Conservation (phyloP, 1,140 invertebrate genomes). For the Heliothis subflexa region DNA sequence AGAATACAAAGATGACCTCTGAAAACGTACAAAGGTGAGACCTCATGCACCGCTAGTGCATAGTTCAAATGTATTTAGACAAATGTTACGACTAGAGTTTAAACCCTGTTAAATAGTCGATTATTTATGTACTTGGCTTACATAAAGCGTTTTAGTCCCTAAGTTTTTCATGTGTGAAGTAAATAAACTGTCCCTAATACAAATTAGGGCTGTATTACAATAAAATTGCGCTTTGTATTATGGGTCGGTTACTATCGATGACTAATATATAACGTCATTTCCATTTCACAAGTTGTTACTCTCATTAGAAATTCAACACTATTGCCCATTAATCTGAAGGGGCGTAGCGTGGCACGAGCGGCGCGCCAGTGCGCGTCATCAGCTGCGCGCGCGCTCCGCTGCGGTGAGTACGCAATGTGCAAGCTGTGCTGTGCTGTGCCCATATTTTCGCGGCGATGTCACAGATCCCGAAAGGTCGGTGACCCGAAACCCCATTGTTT, state of each 20-base stretch:
- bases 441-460: slow-evolving; percentile 84
- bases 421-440: slow-evolving; percentile 72
- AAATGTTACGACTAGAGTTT: slow-evolving; percentile 1
- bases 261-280: slow-evolving; percentile 72
- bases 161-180: too few relatives aligned
- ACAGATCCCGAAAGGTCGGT: slow-evolving; percentile 82
- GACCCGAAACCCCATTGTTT: slow-evolving; percentile 84
- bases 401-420: slow-evolving; percentile 62
- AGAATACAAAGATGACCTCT: slow-evolving; percentile 42
- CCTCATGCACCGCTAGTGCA: slow-evolving; percentile 20
- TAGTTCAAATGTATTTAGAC: slow-evolving; percentile 40
- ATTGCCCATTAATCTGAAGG: slow-evolving; percentile 73
- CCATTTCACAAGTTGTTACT: slow-evolving; percentile 76
- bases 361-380: slow-evolving; percentile 71
- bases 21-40: slow-evolving; percentile 47
- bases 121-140: slow-evolving; percentile 19
- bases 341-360: slow-evolving; percentile 79
- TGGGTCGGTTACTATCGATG: slow-evolving; percentile 44
- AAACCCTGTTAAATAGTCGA: slow-evolving; percentile 26
- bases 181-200: not conserved
- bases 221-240: not conserved
- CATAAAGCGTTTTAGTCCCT: not conserved
- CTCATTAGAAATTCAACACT: slow-evolving; percentile 81
- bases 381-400: slow-evolving; percentile 40
- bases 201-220: not conserved